Conservation (phyloP, 2,797 vertebrate species). For the Mustela erminea region DNA sequence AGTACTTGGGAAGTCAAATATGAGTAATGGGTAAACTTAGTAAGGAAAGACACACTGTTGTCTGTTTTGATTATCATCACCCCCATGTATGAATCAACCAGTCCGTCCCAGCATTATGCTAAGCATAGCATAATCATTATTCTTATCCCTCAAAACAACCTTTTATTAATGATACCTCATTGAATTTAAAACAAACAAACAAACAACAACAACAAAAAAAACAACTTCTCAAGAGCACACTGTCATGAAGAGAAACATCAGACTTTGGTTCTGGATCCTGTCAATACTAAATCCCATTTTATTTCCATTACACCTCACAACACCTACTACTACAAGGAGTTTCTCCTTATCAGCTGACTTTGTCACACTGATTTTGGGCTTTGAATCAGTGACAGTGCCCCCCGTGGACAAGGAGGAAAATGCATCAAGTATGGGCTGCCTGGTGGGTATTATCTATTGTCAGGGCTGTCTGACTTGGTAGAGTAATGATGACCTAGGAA, state of each 20-base stretch:
- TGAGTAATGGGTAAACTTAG: background rate
- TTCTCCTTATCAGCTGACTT: background rate
- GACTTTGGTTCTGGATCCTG: background rate
- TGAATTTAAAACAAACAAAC: too few species aligned
- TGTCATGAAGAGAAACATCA: background rate
- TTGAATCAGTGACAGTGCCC: background rate
- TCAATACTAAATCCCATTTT: background rate
- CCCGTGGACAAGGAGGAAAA: background rate
- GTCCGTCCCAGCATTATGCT: background rate
- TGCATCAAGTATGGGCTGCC: background rate
- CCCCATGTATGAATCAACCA: background rate
- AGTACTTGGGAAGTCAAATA: background rate
- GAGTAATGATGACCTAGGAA: background rate
- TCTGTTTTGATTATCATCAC: background rate
- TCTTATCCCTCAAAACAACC: background rate
- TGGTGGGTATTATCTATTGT: rapidly evolving
- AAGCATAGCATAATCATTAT: background rate
- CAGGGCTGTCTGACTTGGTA: background rate
- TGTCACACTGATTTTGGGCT: background rate
- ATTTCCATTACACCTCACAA: background rate
- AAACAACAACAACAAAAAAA: background rate
- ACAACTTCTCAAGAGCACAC: background rate
- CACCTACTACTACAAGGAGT: background rate
- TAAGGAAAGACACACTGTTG: background rate
- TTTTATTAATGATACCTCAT: background rate